Percentiles rank a stretch among this genome's conserved stretches.
Conservation (phyloP, 2,113 vertebrate species). For the Trematocara nigrifrons region DNA sequence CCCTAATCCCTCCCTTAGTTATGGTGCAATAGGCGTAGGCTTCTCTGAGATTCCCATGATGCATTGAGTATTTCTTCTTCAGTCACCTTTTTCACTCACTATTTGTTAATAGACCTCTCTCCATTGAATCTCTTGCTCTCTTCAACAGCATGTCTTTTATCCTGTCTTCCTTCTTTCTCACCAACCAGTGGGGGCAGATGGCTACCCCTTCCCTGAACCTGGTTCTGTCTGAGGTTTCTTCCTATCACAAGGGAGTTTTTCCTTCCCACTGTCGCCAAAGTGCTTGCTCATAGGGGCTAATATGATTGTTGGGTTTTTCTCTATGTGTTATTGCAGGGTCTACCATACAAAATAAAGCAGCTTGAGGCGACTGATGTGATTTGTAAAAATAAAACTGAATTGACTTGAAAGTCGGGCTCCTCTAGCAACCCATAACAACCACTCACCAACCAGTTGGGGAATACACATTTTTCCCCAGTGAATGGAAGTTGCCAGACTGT, state of each 20-base stretch:
- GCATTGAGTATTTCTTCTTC: neutral
- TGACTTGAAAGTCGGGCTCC: neutral
- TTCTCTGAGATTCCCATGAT: neutral
- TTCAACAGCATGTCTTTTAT: neutral
- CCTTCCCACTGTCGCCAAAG: neutral
- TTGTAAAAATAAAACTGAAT: neutral
- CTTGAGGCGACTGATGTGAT: neutral
- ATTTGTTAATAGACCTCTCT: neutral
- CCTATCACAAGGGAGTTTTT: neutral
- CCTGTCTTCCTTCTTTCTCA: neutral
- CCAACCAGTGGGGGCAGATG: neutral
- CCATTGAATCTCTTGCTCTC: neutral
- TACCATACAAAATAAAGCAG: neutral
- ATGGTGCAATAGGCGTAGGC: neutral
- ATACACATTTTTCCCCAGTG: neutral
- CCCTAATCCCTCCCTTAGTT: neutral
- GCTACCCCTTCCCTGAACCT: fast-evolving
- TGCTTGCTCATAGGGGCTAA: neutral
- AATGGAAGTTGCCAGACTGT: neutral
- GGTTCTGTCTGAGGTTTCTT: neutral
- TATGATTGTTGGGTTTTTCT: neutral
- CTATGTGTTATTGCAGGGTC: neutral
- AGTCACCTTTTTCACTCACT: neutral
- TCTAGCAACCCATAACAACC: neutral
- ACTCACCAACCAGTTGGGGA: neutral